A percentile compares a stretch with the other conserved stretches of the same genome.
Evolutionary conservation across 2,113 vertebrate genomes (phyloP).

Genomic region (Thomomys bottae): DNA sequence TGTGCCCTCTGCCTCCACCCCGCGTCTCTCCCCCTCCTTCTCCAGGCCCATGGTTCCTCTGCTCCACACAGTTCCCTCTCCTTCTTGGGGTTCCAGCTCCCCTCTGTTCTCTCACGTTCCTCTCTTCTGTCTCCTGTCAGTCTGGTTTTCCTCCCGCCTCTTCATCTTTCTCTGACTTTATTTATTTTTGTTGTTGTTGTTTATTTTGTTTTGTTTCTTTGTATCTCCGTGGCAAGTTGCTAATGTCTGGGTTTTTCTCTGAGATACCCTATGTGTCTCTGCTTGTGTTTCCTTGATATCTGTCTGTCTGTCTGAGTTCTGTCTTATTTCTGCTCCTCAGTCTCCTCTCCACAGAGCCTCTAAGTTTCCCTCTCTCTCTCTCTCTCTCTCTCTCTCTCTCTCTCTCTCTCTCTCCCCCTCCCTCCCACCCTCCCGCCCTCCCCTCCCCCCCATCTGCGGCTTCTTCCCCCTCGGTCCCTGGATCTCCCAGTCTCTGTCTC

Average conservation of each 20-base stretch:
- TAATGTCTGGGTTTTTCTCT: conserved; percentile 42
- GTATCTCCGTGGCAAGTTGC: conserved; percentile 60
- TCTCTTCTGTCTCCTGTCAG: conserved; percentile 64
- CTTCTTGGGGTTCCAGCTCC: conserved; percentile 75
- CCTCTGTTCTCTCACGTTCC: conserved; percentile 75
- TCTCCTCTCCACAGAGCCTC: not conserved
- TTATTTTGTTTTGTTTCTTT: conserved; percentile 48
- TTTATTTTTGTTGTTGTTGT: conserved; percentile 59
- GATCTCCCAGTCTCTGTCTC: conserved; percentile 84
- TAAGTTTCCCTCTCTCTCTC: conserved; percentile 63
- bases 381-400: no score
- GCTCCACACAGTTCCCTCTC: no score
- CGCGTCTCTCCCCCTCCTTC: not conserved
- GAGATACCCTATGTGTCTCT: conserved; percentile 83
- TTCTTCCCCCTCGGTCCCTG: conserved; percentile 73
- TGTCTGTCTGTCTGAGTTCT: conserved; percentile 37
- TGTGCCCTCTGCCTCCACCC: not conserved
- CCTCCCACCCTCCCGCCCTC: conserved; percentile 83
- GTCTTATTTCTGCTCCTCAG: not conserved
- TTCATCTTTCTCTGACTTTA: conserved; percentile 15
- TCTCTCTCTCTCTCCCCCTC: conserved; percentile 72
- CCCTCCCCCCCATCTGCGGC: conserved; percentile 88
- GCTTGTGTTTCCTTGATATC: not conserved
- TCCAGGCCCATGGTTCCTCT: not conserved
- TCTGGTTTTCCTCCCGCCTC: not conserved